Base-by-base conservation (phyloP, 2,113 vertebrate genomes). In the Myotis yumanensis region DNA sequence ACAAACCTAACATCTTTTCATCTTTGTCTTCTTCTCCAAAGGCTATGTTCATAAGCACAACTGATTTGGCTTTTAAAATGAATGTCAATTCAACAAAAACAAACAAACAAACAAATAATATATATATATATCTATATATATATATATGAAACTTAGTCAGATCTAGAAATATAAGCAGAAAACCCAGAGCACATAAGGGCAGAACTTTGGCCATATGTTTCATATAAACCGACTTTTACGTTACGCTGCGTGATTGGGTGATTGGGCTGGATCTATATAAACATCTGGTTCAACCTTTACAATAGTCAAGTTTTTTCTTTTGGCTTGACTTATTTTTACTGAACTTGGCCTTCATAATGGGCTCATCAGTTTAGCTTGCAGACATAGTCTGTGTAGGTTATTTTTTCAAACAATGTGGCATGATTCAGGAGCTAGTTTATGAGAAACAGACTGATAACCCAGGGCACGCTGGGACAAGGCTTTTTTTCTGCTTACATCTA, bases 361-460 rank as follows among this genome's bases (percentile, higher is more conserved):
- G 86, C 87, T 95, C 93, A 75, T 93, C 81, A 48, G 72, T 92
- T 95, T 46, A 73, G 59, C 46, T 86, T 93, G n/a, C 86, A 88
- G 85, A 93, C 14, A 35, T 35, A 51, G 57, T 15, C 71, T 75
- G 16, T 85, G 23, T 85, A 16, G 52, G 11, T 87, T 84, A 30
- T 79, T 79, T 86, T 81, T 94, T 83, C 62, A 91, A 93, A 32
- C 20, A 69, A 79, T 0, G 30, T 79, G 57, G 88, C 72, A 93
- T 84, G 86, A 94, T 93, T 93, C 69, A 85, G 89, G 82, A 94
- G 95, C 82, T 86, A 2, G 48, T 90, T 96, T 96, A 94, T 92
- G 85, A 92, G 80, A 96, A 95, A 82, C 90, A 96, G 93, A 68
- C 90, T 82, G 94, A 93, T 83, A 89, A 89, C 76, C 23, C 25